Evolutionary conservation across 2,888 invertebrate species (phyloP).

Genomic region (Lithosia quadra): DNA sequence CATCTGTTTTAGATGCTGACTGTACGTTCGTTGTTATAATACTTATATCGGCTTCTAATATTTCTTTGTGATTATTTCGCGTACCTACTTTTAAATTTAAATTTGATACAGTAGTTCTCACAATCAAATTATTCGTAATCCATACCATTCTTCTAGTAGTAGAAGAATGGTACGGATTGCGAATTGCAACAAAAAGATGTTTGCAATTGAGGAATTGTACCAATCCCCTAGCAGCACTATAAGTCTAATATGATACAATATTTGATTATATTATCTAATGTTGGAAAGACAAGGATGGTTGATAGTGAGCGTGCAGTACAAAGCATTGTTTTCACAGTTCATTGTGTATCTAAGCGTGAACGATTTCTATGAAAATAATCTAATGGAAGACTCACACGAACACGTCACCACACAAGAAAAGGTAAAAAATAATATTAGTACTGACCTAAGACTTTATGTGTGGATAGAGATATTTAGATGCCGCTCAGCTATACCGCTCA

Average conservation of each 20-base stretch:
- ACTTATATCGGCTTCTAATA: too few species aligned
- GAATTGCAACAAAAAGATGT: background rate
- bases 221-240: background rate
- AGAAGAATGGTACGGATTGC: background rate
- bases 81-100: background rate
- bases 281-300: conserved; percentile 82
- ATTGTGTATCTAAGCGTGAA: conserved; percentile 70
- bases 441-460: conserved; percentile 75
- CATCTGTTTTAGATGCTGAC: too few species aligned
- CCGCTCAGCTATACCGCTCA: conserved; percentile 53
- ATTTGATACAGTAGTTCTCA: too few species aligned
- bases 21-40: too few species aligned
- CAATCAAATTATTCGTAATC: too few species aligned
- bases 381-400: conserved; percentile 67
- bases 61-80: too few species aligned
- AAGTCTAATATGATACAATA: background rate
- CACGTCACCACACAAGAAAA: conserved; percentile 67
- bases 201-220: background rate
- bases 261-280: conserved; percentile 67
- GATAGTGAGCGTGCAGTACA: conserved; percentile 70
- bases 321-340: conserved; percentile 56
- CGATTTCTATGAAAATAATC: conserved; percentile 37
- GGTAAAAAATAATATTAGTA: conserved; percentile 61
- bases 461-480: conserved; percentile 43
- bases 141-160: too few species aligned